Base-by-base conservation (phyloP, 2,113 vertebrate genomes). In the Rutilus rutilus region DNA sequence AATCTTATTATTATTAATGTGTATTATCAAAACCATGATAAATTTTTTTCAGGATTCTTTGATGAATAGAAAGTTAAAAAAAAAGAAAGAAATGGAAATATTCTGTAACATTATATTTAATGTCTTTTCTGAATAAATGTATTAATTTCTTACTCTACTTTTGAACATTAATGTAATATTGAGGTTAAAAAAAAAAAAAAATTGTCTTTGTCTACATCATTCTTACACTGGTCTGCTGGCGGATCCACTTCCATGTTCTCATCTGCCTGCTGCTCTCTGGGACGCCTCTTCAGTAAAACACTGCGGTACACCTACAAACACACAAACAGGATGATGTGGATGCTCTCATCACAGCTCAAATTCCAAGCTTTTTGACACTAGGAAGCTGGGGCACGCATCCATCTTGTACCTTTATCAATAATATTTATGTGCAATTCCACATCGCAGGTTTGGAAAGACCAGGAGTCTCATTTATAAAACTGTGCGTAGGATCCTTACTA, bases 241-340 rank as follows among this genome's bases (percentile, higher is more conserved):
- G 91, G 92, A 88, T 97, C 96, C 86, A 94, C 93, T 84, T 93
- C 95, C 93, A 92, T 90, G 91, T 94, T 94, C 86, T 94, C 93
- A 64, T 94, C 92, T 30, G 80, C 64, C 77, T 81, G 85, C 27
- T 0, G 86, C 50, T 91, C 91, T 57, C 82, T 90, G 85, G 92
- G 86, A 86, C 79, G 79, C 67, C 30, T 95, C 90, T 94, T 96
- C 87, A 99, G 85, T 57, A 99, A 91, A 80, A 99, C 98, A 86
- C 96, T 98, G 90, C 98, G 96, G 84, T 99, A 99, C 54, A 99
- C 97, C 98, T 99, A 78, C 17, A 64, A 57, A 77, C 36, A 67
- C 78, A 76, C 3, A 86, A 25, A 89, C 67, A 39, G 36, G 33
- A 10, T 83, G 12, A 88, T 50, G 88, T 78, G 65, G 77, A 81